Conservation (phyloP, 2,113 vertebrate species). For the Coryphaenoides rupestris region DNA sequence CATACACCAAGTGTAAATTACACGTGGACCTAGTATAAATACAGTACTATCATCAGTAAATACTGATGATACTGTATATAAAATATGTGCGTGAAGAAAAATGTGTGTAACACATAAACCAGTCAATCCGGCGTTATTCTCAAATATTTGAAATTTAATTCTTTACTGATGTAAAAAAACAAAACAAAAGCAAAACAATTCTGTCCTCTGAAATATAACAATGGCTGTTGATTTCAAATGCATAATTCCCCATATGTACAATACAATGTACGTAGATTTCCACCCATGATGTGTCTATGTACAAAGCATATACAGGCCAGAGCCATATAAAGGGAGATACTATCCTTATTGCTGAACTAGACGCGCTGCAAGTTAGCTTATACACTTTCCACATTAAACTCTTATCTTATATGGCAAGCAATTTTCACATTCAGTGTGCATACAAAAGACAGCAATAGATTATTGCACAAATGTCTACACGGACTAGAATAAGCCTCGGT, state of each 20-base stretch:
- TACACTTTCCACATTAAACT: conserved; percentile 53
- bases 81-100: background rate
- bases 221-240: conserved; percentile 70
- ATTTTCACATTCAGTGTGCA: conserved; percentile 62
- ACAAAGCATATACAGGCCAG: conserved; percentile 69
- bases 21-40: too few species aligned
- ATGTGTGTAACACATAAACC: background rate
- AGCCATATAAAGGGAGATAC: conserved; percentile 71
- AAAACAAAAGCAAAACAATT: conserved; percentile 57
- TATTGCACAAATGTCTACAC: conserved; percentile 49
- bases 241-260: conserved; percentile 65
- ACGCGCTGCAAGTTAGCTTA: conserved; percentile 68
- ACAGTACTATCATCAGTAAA: too few species aligned
- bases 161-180: conserved; percentile 76
- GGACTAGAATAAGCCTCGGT: conserved; percentile 23
- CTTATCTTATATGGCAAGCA: conserved; percentile 59
- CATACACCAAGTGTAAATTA: too few species aligned
- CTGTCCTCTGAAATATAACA: conserved; percentile 76
- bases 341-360: conserved; percentile 79
- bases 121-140: conserved; percentile 8
- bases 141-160: conserved; percentile 59
- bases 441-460: conserved; percentile 46
- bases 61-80: too few species aligned
- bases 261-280: conserved; percentile 49
- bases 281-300: conserved; percentile 56